Conservation (phyloP, 2,797 vertebrate genomes). For the Sparus aurata region DNA sequence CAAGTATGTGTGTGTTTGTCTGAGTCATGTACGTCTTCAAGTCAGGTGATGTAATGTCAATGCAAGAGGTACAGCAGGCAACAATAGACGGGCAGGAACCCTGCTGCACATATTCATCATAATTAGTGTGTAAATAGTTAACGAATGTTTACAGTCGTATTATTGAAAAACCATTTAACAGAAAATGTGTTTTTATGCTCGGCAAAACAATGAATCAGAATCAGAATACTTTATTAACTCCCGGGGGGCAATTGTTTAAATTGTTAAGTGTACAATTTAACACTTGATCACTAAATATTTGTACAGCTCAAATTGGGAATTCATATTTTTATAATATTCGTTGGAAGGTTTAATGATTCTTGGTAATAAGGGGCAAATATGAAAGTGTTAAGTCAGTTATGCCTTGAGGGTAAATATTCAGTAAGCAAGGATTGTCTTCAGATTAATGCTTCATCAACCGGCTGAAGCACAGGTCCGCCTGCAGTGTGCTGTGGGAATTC, state of each 20-base stretch:
- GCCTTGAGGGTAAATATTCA: slow-evolving; percentile 6
- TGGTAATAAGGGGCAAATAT: slow-evolving; percentile 20
- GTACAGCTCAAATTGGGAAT: neutral
- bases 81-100: slow-evolving; percentile 17
- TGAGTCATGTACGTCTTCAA: neutral
- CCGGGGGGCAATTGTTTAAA: too few species aligned
- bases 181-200: neutral
- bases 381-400: slow-evolving; percentile 18
- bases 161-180: neutral
- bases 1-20: too few species aligned
- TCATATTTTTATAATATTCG: slow-evolving; percentile 6
- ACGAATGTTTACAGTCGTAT: slow-evolving; percentile 17
- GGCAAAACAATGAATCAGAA: neutral
- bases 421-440: slow-evolving; percentile 26
- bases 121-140: slow-evolving; percentile 14
- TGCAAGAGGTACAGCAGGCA: slow-evolving; percentile 45
- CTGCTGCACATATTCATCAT: slow-evolving; percentile 22
- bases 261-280: neutral
- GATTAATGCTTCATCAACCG: slow-evolving; percentile 35
- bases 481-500: slow-evolving; percentile 13
- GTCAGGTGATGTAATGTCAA: slow-evolving; percentile 60
- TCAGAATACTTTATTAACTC: too few species aligned
- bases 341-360: neutral
- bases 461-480: slow-evolving; percentile 35
- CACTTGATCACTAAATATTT: slow-evolving; percentile 1